Evolutionary conservation across 2,797 vertebrate genomes (phyloP).

Genomic region (Diceros bicornis): DNA sequence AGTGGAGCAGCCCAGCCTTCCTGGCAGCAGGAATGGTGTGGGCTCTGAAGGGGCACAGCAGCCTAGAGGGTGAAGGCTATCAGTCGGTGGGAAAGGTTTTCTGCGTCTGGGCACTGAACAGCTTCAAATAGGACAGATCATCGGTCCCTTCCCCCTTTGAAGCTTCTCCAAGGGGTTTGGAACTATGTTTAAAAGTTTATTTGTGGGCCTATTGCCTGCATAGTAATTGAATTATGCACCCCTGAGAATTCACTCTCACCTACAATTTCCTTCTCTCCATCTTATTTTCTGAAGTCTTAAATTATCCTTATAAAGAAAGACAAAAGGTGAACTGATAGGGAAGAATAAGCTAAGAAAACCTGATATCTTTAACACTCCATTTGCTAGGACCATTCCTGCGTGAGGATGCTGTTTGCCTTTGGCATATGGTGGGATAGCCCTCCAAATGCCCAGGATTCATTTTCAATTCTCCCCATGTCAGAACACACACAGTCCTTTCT

Average conservation of each 20-base stretch:
- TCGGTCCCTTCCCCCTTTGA: not conserved
- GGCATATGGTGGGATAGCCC: not conserved
- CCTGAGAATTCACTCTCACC: not conserved
- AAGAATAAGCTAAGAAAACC: not conserved
- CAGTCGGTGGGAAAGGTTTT: not conserved
- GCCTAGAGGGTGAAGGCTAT: not conserved
- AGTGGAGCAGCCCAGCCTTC: not conserved
- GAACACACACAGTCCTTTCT: constrained; percentile 71
- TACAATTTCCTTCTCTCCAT: constrained; percentile 4
- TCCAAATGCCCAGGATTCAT: constrained; percentile 46
- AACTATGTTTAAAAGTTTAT: not conserved
- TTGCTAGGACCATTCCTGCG: not conserved
- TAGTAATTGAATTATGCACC: not conserved
- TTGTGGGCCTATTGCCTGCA: constrained; percentile 1
- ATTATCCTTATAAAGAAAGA: constrained; percentile 1
- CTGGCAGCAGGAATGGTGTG: not conserved
- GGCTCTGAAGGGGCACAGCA: not conserved
- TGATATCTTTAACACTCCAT: not conserved
- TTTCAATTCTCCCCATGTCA: constrained; percentile 53
- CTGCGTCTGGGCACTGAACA: not conserved
- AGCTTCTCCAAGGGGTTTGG: not conserved
- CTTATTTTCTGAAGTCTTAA: constrained; percentile 63
- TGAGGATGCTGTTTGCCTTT: not conserved
- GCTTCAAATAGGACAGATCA: not conserved
- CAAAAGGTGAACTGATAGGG: not conserved